Percentiles rank a stretch among this genome's conserved stretches.
Evolutionary conservation across 2,888 invertebrate species (phyloP).

Genomic region (Epirrita christyi): DNA sequence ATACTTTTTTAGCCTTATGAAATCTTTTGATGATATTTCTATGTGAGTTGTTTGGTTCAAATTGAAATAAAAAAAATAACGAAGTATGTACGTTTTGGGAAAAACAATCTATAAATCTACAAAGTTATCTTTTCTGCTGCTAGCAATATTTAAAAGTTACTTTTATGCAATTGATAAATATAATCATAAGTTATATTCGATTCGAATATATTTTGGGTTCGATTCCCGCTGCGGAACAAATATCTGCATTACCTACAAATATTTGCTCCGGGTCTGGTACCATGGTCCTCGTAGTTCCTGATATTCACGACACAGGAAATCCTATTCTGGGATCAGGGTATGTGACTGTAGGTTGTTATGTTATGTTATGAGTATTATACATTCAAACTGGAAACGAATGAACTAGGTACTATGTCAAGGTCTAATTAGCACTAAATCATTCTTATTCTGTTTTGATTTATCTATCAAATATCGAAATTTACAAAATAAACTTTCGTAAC

Average conservation of each 20-base stretch:
- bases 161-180: too few species aligned
- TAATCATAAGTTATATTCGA: too few species aligned
- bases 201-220: too few species aligned
- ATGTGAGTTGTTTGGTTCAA: conserved; percentile 6
- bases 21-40: conserved; percentile 25
- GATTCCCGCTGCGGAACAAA: too few species aligned
- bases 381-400: background rate
- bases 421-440: conserved; percentile 8
- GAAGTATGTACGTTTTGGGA: too few species aligned
- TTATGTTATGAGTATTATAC: background rate
- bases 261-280: too few species aligned
- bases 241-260: too few species aligned
- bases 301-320: too few species aligned
- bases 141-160: background rate
- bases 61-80: background rate
- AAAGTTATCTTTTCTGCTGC: background rate
- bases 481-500: conserved; percentile 36
- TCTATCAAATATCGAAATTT: conserved; percentile 22
- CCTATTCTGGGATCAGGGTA: too few species aligned
- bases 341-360: background rate
- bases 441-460: conserved; percentile 26
- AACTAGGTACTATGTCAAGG: conserved; percentile 9
- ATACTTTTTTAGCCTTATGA: conserved; percentile 9
- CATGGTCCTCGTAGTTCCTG: too few species aligned
- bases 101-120: too few species aligned